phyloP scores from a whole-genome alignment of 2,797 vertebrate genomes.

The Lithobates pipiens region DNA sequence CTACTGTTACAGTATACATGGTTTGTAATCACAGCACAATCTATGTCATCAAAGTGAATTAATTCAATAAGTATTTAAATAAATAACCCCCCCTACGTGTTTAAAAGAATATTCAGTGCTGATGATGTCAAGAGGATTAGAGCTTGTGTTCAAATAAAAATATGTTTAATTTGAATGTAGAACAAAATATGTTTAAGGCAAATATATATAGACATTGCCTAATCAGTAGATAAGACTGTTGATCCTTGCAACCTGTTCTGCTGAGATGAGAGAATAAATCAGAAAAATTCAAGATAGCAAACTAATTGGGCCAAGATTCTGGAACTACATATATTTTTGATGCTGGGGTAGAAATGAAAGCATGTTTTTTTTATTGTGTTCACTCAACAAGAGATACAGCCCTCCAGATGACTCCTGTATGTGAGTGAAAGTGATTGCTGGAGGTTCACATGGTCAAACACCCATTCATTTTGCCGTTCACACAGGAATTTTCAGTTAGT shows the following conservation, averaged over 20 bases:
- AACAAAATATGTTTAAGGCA: background rate
- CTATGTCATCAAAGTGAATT: background rate
- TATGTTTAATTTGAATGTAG: background rate
- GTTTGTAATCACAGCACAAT: slow-evolving; percentile 1
- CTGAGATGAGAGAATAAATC: too few relatives aligned
- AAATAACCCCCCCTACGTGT: background rate
- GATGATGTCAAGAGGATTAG: background rate
- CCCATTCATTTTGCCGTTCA: too few relatives aligned
- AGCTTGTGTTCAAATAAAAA: background rate
- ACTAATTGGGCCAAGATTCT: too few relatives aligned
- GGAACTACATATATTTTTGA: too few relatives aligned
- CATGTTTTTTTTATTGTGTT: too few relatives aligned
- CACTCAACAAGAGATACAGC: too few relatives aligned
- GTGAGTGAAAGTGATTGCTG: too few relatives aligned
- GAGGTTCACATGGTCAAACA: too few relatives aligned
- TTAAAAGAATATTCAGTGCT: background rate
- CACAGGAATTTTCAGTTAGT: too few relatives aligned
- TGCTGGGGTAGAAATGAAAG: too few relatives aligned
- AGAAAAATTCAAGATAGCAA: too few relatives aligned
- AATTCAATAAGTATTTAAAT: background rate
- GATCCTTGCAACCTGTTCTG: background rate
- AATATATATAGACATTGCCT: background rate
- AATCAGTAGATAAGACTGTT: background rate
- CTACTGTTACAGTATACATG: background rate
- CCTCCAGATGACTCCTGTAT: too few relatives aligned